phyloP scores from a whole-genome alignment of 2,888 invertebrate genomes.

The Balanococcus diminutus region DNA sequence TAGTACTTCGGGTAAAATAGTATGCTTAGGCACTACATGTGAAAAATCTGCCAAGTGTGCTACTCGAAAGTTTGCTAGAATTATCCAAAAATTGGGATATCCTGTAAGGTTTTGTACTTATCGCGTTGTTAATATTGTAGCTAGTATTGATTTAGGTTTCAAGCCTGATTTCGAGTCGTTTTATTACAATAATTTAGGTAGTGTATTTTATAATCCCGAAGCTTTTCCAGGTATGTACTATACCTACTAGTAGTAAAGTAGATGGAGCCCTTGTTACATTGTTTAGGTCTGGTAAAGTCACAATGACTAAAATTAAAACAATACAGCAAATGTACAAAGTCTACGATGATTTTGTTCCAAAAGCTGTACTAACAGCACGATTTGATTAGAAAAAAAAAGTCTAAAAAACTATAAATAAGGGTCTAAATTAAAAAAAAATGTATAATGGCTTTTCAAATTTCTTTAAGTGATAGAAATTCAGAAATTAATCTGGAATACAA shows the following conservation, averaged over 20 bases:
- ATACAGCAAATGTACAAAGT: not conserved
- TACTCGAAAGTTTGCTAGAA: conserved; percentile 31
- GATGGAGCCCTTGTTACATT: not conserved
- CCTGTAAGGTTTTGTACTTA: not conserved
- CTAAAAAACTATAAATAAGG: not conserved
- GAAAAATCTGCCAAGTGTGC: not conserved
- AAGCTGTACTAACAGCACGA: no score
- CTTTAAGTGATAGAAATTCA: not conserved
- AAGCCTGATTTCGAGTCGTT: not conserved
- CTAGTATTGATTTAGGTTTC: not conserved
- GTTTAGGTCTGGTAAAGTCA: not conserved
- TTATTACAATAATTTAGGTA: not conserved
- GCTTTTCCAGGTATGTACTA: not conserved
- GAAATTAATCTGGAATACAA: not conserved
- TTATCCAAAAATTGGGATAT: not conserved
- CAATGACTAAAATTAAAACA: not conserved
- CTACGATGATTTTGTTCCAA: not conserved
- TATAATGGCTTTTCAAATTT: conserved; percentile 18
- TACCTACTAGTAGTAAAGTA: not conserved
- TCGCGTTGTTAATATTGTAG: not conserved
- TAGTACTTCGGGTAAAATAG: not conserved
- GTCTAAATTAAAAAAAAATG: not conserved
- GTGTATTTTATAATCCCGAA: not conserved
- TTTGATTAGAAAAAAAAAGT: no score
- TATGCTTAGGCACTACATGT: not conserved